Evolutionary conservation across 1,140 invertebrate species (phyloP).

Genomic region (Spodoptera litura): DNA sequence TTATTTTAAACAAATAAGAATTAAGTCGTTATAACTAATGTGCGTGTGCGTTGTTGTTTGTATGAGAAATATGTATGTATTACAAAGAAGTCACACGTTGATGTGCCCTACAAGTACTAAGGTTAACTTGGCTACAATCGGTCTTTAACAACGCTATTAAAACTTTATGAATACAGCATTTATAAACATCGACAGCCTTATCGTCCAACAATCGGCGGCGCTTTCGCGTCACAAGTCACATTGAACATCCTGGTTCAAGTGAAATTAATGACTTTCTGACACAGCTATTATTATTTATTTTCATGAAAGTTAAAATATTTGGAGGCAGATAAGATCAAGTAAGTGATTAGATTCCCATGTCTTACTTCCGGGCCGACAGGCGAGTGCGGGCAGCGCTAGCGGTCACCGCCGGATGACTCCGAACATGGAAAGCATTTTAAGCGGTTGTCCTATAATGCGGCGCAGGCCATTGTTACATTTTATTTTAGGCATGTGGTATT

Average conservation of each 20-base stretch:
- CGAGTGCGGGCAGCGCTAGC: conserved; percentile 48
- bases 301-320: conserved; percentile 65
- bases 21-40: neutral
- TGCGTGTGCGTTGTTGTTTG: neutral
- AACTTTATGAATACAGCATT: conserved; percentile 10
- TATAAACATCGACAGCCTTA: conserved; percentile 46
- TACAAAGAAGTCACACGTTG: conserved; percentile 1
- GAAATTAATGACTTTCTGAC: conserved; percentile 77
- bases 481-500: conserved; percentile 75
- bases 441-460: conserved; percentile 68
- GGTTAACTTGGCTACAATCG: neutral
- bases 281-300: conserved; percentile 71
- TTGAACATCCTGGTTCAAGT: conserved; percentile 71
- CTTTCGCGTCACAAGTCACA: conserved; percentile 56
- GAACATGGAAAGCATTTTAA: conserved; percentile 85
- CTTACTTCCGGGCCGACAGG: conserved; percentile 72
- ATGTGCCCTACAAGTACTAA: neutral
- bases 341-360: conserved; percentile 65
- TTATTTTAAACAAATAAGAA: neutral
- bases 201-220: conserved; percentile 53
- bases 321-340: conserved; percentile 59
- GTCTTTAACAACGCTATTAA: neutral
- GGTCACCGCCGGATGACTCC: conserved; percentile 74
- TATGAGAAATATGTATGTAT: neutral
- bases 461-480: conserved; percentile 74